Conservation (phyloP, 2,888 invertebrate genomes). For the Nymphalis polychloros region DNA sequence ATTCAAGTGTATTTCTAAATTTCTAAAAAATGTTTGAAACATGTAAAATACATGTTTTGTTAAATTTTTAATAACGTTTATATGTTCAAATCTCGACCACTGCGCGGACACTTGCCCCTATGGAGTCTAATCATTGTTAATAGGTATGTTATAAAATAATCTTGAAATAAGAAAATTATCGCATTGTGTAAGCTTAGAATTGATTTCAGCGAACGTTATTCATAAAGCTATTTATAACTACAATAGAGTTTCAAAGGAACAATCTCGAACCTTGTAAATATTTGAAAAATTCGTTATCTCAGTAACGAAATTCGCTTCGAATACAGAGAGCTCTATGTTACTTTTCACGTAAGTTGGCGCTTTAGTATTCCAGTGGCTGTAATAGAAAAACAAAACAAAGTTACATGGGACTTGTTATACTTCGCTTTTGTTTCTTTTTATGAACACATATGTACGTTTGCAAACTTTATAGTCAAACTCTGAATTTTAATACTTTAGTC, state of each 20-base stretch:
- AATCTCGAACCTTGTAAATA: conserved; percentile 57
- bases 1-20: no score
- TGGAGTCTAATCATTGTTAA: no score
- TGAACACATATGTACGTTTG: no score
- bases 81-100: no score
- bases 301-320: conserved; percentile 67
- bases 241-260: background rate
- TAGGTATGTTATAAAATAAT: no score
- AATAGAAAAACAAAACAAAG: conserved; percentile 35
- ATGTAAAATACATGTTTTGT: no score
- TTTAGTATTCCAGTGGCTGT: conserved; percentile 58
- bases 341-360: conserved; percentile 51
- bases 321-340: conserved; percentile 66
- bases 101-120: no score
- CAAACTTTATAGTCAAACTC: no score
- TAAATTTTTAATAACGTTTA: no score
- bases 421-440: no score
- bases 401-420: background rate
- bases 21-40: no score
- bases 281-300: conserved; percentile 64
- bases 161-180: background rate
- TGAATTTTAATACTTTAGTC: no score
- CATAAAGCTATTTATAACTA: background rate
- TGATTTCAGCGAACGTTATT: background rate
- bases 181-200: background rate